A percentile compares a stretch with the other conserved stretches of the same genome.
phyloP scores from a whole-genome alignment of 1,140 invertebrate genomes.

The Venturia canescens region DNA sequence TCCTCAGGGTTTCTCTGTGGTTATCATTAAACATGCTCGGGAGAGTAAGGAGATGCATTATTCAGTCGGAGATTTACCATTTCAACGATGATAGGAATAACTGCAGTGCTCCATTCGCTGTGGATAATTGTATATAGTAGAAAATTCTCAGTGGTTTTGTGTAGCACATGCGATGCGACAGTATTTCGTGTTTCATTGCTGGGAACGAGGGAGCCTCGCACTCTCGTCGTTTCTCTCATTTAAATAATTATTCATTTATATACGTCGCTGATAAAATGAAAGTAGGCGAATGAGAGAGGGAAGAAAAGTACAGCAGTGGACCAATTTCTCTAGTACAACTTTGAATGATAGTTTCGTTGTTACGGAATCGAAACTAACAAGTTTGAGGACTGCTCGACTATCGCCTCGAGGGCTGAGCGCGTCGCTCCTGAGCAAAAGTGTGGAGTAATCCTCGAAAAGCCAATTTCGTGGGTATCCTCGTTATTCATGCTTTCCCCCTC shows the following conservation, averaged over 20 bases:
- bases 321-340: neutral
- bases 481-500: too few relatives aligned
- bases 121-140: neutral
- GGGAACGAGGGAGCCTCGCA: neutral
- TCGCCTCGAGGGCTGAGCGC: too few relatives aligned
- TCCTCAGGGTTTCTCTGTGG: neutral
- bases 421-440: too few relatives aligned
- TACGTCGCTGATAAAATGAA: neutral
- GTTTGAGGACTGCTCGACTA: too few relatives aligned
- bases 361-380: too few relatives aligned
- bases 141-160: slow-evolving; percentile 12
- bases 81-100: slow-evolving; percentile 9
- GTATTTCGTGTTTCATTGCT: slow-evolving; percentile 3
- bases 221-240: slow-evolving; percentile 7
- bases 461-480: too few relatives aligned
- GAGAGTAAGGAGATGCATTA: slow-evolving; percentile 33
- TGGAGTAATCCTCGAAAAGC: too few relatives aligned
- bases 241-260: slow-evolving; percentile 35
- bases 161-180: neutral
- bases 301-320: neutral
- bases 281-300: neutral
- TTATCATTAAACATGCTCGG: neutral
- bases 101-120: slow-evolving; percentile 21
- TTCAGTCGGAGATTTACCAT: slow-evolving; percentile 24
- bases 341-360: neutral